Percentiles rank a stretch among this genome's conserved stretches.
phyloP scores from a whole-genome alignment of 2,888 invertebrate species.

The Parnassius smintheus region DNA sequence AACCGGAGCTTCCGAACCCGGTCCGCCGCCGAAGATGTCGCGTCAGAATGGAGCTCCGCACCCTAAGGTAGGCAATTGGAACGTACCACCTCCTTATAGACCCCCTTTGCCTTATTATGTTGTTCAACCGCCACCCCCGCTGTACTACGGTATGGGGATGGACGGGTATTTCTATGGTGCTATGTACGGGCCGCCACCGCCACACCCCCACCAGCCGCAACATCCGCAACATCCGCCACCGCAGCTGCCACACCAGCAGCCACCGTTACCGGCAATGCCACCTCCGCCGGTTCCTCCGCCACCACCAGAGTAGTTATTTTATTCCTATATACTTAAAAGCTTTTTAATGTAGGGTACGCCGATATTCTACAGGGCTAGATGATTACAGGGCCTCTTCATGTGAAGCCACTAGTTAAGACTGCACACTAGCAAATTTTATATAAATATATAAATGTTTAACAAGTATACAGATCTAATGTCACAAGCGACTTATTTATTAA shows the following conservation, averaged over 20 bases:
- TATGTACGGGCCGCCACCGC: conserved; percentile 39
- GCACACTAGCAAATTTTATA: neutral
- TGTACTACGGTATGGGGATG: conserved; percentile 53
- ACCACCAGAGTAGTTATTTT: conserved; percentile 66
- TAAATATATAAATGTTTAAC: conserved; percentile 2
- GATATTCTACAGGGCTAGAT: neutral
- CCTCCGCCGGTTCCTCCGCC: conserved; percentile 82
- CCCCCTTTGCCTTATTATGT: conserved; percentile 63
- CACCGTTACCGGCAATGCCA: conserved; percentile 27
- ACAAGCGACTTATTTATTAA: too few relatives aligned
- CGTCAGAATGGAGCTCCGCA: conserved; percentile 65
- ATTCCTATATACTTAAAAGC: neutral
- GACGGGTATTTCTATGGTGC: conserved; percentile 51
- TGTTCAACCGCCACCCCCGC: conserved; percentile 67
- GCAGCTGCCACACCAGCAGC: conserved; percentile 29
- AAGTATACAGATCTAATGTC: neutral
- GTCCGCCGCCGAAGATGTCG: conserved; percentile 52
- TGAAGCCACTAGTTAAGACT: conserved; percentile 4
- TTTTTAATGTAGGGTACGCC: neutral
- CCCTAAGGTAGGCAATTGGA: conserved; percentile 70
- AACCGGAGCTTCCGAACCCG: conserved; percentile 52
- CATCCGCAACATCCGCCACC: conserved; percentile 40
- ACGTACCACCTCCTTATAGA: conserved; percentile 51
- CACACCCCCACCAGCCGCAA: conserved; percentile 59
- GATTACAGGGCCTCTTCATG: neutral